A percentile compares a stretch with the other conserved stretches of the same genome.
Evolutionary conservation across 1,140 invertebrate genomes (phyloP).

Genomic region (Lasioglossum albipes): DNA sequence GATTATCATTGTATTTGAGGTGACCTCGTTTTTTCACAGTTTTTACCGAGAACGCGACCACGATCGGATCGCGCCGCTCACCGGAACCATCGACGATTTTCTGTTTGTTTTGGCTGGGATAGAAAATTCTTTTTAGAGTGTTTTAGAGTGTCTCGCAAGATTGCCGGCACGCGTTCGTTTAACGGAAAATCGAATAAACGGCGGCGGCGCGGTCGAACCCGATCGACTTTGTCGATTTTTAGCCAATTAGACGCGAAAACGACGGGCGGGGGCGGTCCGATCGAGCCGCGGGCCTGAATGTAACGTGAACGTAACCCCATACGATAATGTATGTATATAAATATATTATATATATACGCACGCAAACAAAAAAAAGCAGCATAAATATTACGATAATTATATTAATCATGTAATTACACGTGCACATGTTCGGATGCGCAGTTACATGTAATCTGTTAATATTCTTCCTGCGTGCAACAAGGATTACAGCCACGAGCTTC

Average conservation of each 20-base stretch:
- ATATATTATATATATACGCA: conserved; percentile 52
- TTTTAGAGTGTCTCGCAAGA: too few species aligned
- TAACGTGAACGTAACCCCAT: conserved; percentile 55
- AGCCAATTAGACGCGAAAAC: not conserved
- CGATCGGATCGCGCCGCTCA: not conserved
- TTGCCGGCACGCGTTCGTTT: not conserved
- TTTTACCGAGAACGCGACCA: conserved; percentile 3
- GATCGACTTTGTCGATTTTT: not conserved
- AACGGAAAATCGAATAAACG: not conserved
- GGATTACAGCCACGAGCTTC: conserved; percentile 48
- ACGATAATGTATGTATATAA: conserved; percentile 66
- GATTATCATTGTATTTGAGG: conserved; percentile 14
- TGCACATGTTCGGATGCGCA: conserved; percentile 62
- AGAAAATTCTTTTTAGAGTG: too few species aligned
- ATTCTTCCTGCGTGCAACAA: conserved; percentile 61
- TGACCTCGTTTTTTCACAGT: conserved; percentile 30
- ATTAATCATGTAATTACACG: conserved; percentile 70
- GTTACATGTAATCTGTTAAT: conserved; percentile 59
- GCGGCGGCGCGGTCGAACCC: too few species aligned
- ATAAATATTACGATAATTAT: conserved; percentile 67
- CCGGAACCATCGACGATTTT: not conserved
- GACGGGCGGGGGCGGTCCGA: conserved; percentile 9
- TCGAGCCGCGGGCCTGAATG: conserved; percentile 38
- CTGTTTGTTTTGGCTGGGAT: too few species aligned
- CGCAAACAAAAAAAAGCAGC: conserved; percentile 35